Evolutionary conservation across 2,113 vertebrate species (phyloP), one percentile per base, ranked within the genome.

Genomic region (Pipa parva): DNA sequence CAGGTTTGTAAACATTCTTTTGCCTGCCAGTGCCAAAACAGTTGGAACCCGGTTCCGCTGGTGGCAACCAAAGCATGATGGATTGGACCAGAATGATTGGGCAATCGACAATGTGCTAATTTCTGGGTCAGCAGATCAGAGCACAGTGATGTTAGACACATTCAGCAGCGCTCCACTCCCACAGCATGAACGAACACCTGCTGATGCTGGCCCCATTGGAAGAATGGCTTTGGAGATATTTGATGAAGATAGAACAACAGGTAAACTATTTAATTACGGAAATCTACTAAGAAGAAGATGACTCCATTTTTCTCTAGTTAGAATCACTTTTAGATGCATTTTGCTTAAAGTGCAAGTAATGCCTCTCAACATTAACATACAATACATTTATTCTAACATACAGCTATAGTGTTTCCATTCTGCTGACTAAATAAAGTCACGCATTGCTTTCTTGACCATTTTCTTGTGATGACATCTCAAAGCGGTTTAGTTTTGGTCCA

Each of bases 41-140:
- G 80, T 92, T 0, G 95, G 92, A 20, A 92, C 95, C 0, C 92
- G 95, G 2, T 92, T 99, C 74, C 95, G 96, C 59, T 99, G 97
- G 97, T 98, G 97, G 97, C 97, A 99, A 78, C 96, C 94, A 0
- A 92, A 93, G 29, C 97, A 99, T 0, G 92, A 97, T 0, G 97
- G 95, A 2, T 81, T 89, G 3, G 97, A 99, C 73, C 93, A 92
- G 80, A 91, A 93, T 0, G 97, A 99, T 71, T 99, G 97, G 96
- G 97, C 97, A 2, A 82, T 99, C 0, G 97, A 99, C 79, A 98
- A 98, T 0, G 92, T 99, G 50, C 81, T 99, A 52, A 93, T 99
- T 59, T 92, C 93, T 0, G 97, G 97, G 58, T 97, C 95, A 0
- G 95, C 93, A 0, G 87, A 92, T 10, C 91, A 92, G 59, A 82